A percentile compares a stretch with the other conserved stretches of the same genome.
These are phyloP conservation scores for Aix galericulata DNA, from an alignment of 2,113 vertebrate genomes.

Conservation along the genomic window DNA sequence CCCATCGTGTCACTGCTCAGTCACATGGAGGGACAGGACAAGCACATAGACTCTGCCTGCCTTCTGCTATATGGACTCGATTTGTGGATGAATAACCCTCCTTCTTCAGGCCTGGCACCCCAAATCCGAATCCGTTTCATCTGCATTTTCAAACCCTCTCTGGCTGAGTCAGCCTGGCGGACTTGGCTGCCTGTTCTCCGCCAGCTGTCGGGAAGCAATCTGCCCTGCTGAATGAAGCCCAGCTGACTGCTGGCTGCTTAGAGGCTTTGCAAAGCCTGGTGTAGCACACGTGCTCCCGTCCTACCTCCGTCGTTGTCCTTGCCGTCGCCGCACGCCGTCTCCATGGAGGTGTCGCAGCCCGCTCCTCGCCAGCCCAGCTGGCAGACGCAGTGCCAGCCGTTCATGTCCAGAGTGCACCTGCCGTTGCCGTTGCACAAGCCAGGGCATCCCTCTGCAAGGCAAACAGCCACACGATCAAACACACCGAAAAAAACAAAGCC, in stretches of 20 bases:
- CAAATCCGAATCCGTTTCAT: background rate
- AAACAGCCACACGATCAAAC: background rate
- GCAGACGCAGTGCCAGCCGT: conserved; percentile 97
- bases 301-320: conserved; percentile 99
- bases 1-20: background rate
- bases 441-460: conserved; percentile 94
- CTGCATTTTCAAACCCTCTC: conserved; percentile 1
- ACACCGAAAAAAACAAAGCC: background rate
- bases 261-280: background rate
- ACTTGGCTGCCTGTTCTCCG: background rate
- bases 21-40: rapidly evolving
- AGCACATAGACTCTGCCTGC: background rate
- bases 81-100: background rate
- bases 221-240: conserved; percentile 27
- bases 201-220: conserved; percentile 47
- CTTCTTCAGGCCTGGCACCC: background rate
- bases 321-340: conserved; percentile 92
- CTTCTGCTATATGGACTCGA: background rate
- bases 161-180: conserved; percentile 50
- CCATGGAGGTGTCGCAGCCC: conserved; percentile 97
- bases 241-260: background rate
- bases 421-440: conserved; percentile 97
- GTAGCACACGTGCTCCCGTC: background rate
- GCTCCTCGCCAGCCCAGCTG: conserved; percentile 97
- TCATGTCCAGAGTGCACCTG: conserved; percentile 95